Evolutionary conservation across 1,140 invertebrate genomes (phyloP).

Genomic region (Drosophila leontia): DNA sequence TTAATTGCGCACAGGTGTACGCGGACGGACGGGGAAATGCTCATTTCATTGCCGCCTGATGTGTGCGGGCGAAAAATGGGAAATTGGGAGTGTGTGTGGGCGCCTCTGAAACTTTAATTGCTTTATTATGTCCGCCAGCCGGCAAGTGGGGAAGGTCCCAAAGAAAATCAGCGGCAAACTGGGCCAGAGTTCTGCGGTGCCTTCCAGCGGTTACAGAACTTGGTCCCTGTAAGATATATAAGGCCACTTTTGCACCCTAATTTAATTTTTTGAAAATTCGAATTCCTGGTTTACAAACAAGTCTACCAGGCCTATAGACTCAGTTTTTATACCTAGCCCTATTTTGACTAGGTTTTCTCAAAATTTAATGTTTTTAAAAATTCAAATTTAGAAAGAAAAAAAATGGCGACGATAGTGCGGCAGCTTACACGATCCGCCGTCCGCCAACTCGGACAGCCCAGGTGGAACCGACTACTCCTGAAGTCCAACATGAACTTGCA

Average conservation of each 20-base stretch:
- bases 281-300: neutral
- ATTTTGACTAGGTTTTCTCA: neutral
- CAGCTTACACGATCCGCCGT: neutral
- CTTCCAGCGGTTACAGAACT: conserved; percentile 3
- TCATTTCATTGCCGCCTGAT: conserved; percentile 44
- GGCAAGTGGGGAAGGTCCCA: conserved; percentile 5
- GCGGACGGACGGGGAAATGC: conserved; percentile 21
- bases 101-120: conserved; percentile 57
- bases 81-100: conserved; percentile 7
- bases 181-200: conserved; percentile 7
- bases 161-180: conserved; percentile 15
- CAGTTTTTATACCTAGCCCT: neutral
- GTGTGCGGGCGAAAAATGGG: conserved; percentile 15
- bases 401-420: conserved; percentile 7
- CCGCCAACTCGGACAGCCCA: neutral
- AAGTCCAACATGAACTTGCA: neutral
- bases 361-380: conserved; percentile 20
- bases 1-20: conserved; percentile 58
- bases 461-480: conserved; percentile 4
- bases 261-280: no score
- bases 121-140: conserved; percentile 51
- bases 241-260: neutral
- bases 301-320: neutral
- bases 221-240: neutral
- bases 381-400: neutral